phyloP scores from a whole-genome alignment of 2,888 invertebrate genomes.

The Rhagium mordax region DNA sequence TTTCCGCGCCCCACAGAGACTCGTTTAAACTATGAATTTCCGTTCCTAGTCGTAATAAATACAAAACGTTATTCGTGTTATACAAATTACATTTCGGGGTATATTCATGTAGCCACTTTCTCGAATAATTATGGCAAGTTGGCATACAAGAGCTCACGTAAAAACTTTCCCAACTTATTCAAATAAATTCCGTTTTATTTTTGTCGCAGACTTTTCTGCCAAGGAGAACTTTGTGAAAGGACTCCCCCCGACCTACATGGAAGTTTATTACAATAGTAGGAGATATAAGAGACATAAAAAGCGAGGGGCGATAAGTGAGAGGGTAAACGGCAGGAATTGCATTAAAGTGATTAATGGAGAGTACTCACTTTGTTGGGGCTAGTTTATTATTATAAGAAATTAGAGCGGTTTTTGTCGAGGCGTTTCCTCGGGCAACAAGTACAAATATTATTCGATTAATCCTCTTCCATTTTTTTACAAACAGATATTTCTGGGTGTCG shows the following conservation, averaged over 20 bases:
- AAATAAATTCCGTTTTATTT: conserved; percentile 29
- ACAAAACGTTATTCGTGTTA: conserved; percentile 16
- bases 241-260: not conserved
- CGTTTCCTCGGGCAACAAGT: too few species aligned
- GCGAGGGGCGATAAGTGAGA: conserved; percentile 1
- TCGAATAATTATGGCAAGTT: conserved; percentile 21
- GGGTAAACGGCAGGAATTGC: not conserved
- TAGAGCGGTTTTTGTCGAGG: not conserved
- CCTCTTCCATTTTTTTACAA: too few species aligned
- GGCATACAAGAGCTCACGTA: conserved; percentile 6
- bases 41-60: conserved; percentile 4
- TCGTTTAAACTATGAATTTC: not conserved
- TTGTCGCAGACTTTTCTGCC: conserved; percentile 7
- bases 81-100: conserved; percentile 17
- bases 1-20: not conserved
- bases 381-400: not conserved
- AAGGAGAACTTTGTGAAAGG: conserved; percentile 14
- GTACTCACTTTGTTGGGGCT: not conserved
- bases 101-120: conserved; percentile 8
- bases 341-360: conserved; percentile 13
- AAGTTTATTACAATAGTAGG: conserved; percentile 25
- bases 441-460: too few species aligned
- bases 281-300: conserved; percentile 13
- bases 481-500: too few species aligned
- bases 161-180: conserved; percentile 30